Percentiles rank a stretch among this genome's conserved stretches.
These are phyloP conservation scores for Hylaeus volcanicus DNA, from an alignment of 1,140 invertebrate genomes.

Conservation along the genomic window DNA sequence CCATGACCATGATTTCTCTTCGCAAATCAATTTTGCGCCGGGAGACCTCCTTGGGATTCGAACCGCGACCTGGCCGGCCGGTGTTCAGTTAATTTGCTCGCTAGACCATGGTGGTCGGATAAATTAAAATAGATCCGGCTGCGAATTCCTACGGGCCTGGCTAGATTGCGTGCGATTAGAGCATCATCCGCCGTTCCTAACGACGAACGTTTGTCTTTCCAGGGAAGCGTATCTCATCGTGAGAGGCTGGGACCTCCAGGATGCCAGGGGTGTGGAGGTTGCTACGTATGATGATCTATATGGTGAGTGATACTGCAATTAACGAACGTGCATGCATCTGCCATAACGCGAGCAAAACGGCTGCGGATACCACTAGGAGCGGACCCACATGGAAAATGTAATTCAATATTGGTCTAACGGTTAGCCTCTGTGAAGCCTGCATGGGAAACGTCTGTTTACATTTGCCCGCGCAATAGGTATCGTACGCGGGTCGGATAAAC, in stretches of 20 bases:
- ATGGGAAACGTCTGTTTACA: neutral
- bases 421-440: neutral
- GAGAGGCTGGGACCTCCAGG: conserved; percentile 79
- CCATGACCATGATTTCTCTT: conserved; percentile 67
- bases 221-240: conserved; percentile 78
- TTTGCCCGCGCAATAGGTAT: neutral
- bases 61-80: conserved; percentile 72
- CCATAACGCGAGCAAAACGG: neutral
- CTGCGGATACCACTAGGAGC: neutral
- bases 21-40: conserved; percentile 70
- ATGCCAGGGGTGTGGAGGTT: conserved; percentile 80
- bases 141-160: conserved; percentile 23
- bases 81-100: conserved; percentile 77
- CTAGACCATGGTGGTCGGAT: conserved; percentile 73
- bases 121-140: conserved; percentile 76
- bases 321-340: neutral
- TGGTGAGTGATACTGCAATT: conserved; percentile 71
- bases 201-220: conserved; percentile 52
- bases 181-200: conserved; percentile 20
- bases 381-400: conserved; percentile 18
- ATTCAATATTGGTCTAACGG: conserved; percentile 36
- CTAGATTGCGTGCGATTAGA: conserved; percentile 5
- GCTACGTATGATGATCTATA: conserved; percentile 79
- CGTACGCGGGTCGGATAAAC: neutral
- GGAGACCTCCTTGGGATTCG: conserved; percentile 76